Evolutionary conservation across 2,888 invertebrate species (phyloP).

Genomic region (Vandiemenella viatica): DNA sequence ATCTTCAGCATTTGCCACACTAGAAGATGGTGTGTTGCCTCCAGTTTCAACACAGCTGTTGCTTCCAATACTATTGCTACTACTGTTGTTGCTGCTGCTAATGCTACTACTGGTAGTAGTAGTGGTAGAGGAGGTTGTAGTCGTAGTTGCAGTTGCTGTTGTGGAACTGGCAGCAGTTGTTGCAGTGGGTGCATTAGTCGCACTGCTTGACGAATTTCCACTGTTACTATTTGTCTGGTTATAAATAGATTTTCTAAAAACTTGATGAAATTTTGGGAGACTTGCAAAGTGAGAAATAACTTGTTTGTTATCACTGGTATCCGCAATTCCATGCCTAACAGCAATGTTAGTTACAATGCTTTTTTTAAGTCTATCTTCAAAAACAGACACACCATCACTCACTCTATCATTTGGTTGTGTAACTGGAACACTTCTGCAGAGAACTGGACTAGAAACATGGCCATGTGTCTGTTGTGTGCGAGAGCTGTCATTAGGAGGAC

Average conservation of each 20-base stretch:
- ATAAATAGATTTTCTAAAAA: conserved; percentile 56
- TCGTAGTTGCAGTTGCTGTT: background rate
- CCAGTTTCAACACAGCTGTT: background rate
- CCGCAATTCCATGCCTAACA: too few relatives aligned
- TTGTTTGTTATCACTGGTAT: too few relatives aligned
- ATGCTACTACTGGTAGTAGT: too few relatives aligned
- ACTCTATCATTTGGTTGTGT: too few relatives aligned
- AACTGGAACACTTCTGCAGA: background rate
- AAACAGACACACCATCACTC: too few relatives aligned
- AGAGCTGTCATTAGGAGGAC: background rate
- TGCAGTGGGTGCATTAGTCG: background rate
- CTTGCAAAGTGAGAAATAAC: conserved; percentile 25
- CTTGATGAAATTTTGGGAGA: conserved; percentile 64
- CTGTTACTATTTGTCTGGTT: conserved; percentile 6
- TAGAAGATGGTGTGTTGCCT: background rate
- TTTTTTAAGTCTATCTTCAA: too few relatives aligned
- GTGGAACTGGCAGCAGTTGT: background rate
- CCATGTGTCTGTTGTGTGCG: too few relatives aligned
- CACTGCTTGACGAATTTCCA: conserved; percentile 1
- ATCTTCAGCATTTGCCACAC: background rate
- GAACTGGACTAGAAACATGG: background rate
- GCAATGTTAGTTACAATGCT: too few relatives aligned
- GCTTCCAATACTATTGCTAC: too few relatives aligned
- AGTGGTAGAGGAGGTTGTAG: background rate
- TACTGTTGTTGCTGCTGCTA: too few relatives aligned